Evolutionary conservation across 2,113 vertebrate genomes (phyloP).

Genomic region (Entelurus aequoreus): DNA sequence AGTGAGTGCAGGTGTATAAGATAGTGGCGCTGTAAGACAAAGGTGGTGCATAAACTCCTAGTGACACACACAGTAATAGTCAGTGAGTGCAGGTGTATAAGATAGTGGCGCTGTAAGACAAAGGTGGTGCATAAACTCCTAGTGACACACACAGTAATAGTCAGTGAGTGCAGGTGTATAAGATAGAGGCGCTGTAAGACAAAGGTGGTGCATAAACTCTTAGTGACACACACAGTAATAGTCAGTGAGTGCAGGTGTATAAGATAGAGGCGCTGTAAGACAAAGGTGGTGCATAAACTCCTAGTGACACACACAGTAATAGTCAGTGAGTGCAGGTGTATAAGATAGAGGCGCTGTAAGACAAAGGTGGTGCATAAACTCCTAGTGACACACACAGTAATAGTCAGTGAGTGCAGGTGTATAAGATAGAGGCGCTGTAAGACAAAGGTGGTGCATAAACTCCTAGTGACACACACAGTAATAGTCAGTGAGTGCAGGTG

Average conservation of each 20-base stretch:
- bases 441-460: too few species aligned
- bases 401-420: constrained; percentile 10
- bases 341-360: constrained; percentile 33
- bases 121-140: too few species aligned
- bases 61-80: constrained; percentile 3
- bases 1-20: constrained; percentile 19
- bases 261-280: constrained; percentile 36
- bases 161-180: constrained; percentile 17
- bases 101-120: constrained; percentile 35
- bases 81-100: constrained; percentile 20
- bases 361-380: constrained; percentile 11
- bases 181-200: constrained; percentile 34
- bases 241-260: constrained; percentile 13
- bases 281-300: too few species aligned
- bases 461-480: too few species aligned
- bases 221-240: constrained; percentile 1
- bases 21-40: constrained; percentile 39
- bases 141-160: constrained; percentile 2
- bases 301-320: too few species aligned
- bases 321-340: constrained; percentile 12
- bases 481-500: constrained; percentile 9
- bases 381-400: background rate
- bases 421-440: constrained; percentile 31
- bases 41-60: too few species aligned
- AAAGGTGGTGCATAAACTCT: background rate